Percentiles rank a stretch among this genome's conserved stretches.
Evolutionary conservation across 2,113 vertebrate genomes (phyloP).

Genomic region (Datnioides undecimradiatus): DNA sequence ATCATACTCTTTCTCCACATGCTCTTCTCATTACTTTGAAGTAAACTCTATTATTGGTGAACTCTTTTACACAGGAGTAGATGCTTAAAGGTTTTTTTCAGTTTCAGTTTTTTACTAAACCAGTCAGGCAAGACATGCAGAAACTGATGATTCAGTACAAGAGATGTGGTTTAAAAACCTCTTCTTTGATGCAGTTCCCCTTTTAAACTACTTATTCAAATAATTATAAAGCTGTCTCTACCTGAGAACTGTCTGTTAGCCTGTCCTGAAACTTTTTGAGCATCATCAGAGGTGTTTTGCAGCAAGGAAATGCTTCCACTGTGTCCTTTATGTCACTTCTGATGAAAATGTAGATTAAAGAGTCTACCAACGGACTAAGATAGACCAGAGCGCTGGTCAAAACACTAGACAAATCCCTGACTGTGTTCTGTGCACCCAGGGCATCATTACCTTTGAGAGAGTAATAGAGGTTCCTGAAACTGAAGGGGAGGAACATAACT

Average conservation of each 20-base stretch:
- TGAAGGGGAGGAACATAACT: constrained; percentile 22
- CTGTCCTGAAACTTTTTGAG: background rate
- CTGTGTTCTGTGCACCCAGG: background rate
- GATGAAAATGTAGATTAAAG: constrained; percentile 17
- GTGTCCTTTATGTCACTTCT: background rate
- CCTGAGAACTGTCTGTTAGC: background rate
- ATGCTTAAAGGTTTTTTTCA: background rate
- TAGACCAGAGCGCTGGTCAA: constrained; percentile 22
- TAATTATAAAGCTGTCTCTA: background rate
- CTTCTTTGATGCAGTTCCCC: no score
- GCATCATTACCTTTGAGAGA: background rate
- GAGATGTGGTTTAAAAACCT: background rate
- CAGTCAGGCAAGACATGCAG: background rate
- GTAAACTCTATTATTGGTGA: no score
- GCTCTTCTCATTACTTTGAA: no score
- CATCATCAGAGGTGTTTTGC: background rate
- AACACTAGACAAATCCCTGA: background rate
- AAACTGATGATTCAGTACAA: background rate
- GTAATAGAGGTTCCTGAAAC: constrained; percentile 26
- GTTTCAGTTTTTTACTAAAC: no score
- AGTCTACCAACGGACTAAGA: constrained; percentile 13
- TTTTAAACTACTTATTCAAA: constrained; percentile 7
- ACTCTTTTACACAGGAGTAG: background rate
- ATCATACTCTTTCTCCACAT: no score
- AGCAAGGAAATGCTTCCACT: constrained; percentile 15